These are phyloP conservation scores for Conus canariensis DNA, from an alignment of 2,888 invertebrate species.

Conservation along the genomic window DNA sequence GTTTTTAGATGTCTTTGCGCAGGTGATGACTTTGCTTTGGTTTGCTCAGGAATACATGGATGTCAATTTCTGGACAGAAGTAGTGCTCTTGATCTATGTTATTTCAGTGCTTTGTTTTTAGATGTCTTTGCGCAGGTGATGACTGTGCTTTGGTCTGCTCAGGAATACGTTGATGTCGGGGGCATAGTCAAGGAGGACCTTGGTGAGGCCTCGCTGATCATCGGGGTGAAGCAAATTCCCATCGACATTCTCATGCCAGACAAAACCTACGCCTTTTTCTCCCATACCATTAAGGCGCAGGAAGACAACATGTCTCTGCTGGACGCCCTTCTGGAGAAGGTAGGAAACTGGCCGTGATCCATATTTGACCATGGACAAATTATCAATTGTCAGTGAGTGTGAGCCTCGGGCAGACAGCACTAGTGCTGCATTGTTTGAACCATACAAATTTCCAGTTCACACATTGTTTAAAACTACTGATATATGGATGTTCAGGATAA, in stretches of 20 bases:
- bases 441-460: too few relatives aligned
- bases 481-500: too few relatives aligned
- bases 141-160: constrained; percentile 44
- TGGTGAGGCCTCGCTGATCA: constrained; percentile 95
- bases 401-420: too few relatives aligned
- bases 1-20: too few relatives aligned
- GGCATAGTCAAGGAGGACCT: constrained; percentile 97
- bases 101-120: too few relatives aligned
- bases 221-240: constrained; percentile 98
- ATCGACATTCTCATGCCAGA: constrained; percentile 89
- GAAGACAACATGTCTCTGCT: constrained; percentile 98
- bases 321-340: constrained; percentile 94
- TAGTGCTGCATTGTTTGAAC: too few relatives aligned
- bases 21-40: background rate
- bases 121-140: too few relatives aligned
- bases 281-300: constrained; percentile 99
- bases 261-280: constrained; percentile 99
- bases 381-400: background rate
- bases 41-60: constrained; percentile 88
- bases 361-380: background rate
- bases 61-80: constrained; percentile 78
- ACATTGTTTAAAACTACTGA: too few relatives aligned
- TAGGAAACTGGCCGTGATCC: constrained; percentile 50
- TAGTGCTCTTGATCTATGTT: too few relatives aligned
- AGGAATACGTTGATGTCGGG: constrained; percentile 94